Conservation (phyloP, 2,888 invertebrate genomes). For the Coelopa pilipes region DNA sequence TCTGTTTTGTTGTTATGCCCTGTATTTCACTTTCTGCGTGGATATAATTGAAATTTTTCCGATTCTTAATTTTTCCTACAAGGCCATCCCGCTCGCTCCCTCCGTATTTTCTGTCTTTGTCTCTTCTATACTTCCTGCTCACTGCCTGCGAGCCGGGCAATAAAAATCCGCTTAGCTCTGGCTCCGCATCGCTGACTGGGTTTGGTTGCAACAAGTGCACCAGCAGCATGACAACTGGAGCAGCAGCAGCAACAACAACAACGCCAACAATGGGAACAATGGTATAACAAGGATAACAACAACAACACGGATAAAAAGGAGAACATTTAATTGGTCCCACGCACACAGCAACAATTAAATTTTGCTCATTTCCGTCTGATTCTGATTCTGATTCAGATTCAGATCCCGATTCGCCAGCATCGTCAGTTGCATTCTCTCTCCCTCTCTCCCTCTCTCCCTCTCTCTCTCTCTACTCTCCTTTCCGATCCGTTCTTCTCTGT, state of each 20-base stretch:
- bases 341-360: slow-evolving; percentile 18
- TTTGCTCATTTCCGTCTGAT: slow-evolving; percentile 3
- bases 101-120: neutral
- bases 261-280: neutral
- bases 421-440: neutral
- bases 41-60: too few species aligned
- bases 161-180: too few species aligned
- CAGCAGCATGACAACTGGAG: neutral
- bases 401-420: neutral
- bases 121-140: neutral
- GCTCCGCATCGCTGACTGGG: too few species aligned
- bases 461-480: neutral
- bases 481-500: too few species aligned
- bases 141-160: too few species aligned
- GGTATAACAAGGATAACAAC: too few species aligned
- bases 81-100: neutral
- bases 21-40: neutral
- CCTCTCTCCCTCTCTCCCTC: too few species aligned
- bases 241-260: neutral
- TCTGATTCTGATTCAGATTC: neutral
- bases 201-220: too few species aligned
- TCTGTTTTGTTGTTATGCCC: neutral
- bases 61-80: too few species aligned
- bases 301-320: neutral
- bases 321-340: slow-evolving; percentile 14